Evolutionary conservation across 2,888 invertebrate genomes (phyloP).

Genomic region (Zele albiditarsus): DNA sequence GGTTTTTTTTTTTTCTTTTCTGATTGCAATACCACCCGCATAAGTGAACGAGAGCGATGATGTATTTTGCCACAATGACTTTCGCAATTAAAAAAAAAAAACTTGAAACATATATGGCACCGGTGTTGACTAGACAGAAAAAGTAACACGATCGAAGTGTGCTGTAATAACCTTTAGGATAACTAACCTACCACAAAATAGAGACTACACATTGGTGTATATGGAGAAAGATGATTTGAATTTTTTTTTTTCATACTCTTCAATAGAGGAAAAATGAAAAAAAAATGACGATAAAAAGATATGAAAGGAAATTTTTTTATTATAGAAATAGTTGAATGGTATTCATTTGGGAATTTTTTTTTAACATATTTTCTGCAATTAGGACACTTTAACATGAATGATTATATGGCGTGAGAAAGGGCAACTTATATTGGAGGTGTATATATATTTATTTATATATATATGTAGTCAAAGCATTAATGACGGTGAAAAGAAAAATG

Average conservation of each 20-base stretch:
- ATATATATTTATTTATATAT: neutral
- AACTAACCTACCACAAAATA: slow-evolving; percentile 31
- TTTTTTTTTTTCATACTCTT: neutral
- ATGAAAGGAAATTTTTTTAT: neutral
- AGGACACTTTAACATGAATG: neutral
- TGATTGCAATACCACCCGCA: slow-evolving; percentile 21
- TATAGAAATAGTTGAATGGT: neutral
- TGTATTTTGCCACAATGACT: slow-evolving; percentile 12
- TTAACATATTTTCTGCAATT: slow-evolving; percentile 7
- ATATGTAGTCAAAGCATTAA: neutral
- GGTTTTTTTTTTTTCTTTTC: neutral
- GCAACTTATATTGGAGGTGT: neutral
- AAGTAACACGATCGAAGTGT: neutral
- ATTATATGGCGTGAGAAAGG: slow-evolving; percentile 5
- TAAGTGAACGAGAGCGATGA: slow-evolving; percentile 18
- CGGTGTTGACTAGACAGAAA: neutral
- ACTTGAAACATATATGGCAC: neutral
- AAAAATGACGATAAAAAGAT: neutral
- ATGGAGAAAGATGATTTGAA: slow-evolving; percentile 3
- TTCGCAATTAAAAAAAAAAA: slow-evolving; percentile 18
- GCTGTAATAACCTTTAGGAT: neutral
- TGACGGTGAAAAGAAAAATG: neutral
- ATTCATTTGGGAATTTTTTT: neutral
- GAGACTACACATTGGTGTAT: slow-evolving; percentile 1
- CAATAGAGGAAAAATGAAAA: no score